These are phyloP conservation scores for Melanaphis sacchari DNA, from an alignment of 1,140 invertebrate species.

Conservation along the genomic window DNA sequence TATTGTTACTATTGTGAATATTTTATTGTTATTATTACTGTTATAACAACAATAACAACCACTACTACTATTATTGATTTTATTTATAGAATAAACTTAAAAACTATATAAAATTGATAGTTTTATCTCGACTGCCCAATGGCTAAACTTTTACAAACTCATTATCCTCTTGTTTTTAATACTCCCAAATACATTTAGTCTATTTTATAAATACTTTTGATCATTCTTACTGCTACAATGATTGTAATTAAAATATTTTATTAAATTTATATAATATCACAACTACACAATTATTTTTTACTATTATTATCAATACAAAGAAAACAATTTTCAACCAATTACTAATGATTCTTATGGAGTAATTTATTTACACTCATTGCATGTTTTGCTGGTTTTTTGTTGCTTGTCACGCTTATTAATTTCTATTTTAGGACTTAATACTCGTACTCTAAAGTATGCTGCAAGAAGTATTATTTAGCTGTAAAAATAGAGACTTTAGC, in stretches of 20 bases:
- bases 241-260: constrained; percentile 40
- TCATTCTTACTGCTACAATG: neutral
- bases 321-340: neutral
- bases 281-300: neutral
- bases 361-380: constrained; percentile 55
- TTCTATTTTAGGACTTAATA: constrained; percentile 57
- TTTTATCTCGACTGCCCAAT: neutral
- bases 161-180: neutral
- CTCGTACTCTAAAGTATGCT: constrained; percentile 54
- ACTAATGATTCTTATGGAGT: neutral
- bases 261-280: neutral
- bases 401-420: constrained; percentile 58
- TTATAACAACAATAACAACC: neutral
- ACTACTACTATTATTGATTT: neutral
- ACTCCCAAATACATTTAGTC: neutral
- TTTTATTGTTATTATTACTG: neutral
- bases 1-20: no score
- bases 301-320: neutral
- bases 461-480: constrained; percentile 57
- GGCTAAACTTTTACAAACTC: neutral
- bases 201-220: neutral
- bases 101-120: neutral
- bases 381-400: constrained; percentile 56
- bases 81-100: constrained; percentile 21
- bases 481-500: constrained; percentile 54